Evolutionary conservation across 2,888 invertebrate genomes (phyloP), one percentile per base, ranked within the genome.

Genomic region (Autographa gamma): DNA sequence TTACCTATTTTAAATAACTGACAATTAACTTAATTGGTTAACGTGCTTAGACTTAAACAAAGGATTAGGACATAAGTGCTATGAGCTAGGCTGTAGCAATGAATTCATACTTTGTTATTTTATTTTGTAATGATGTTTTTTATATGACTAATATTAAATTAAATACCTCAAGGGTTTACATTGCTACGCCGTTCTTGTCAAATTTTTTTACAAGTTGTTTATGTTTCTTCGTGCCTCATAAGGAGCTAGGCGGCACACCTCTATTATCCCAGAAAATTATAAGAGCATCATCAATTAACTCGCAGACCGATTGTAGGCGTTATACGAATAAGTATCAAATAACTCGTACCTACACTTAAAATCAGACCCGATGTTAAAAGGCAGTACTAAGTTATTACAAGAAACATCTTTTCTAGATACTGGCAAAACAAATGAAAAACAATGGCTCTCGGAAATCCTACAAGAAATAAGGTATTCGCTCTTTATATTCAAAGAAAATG

Each of bases 401-500:
- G 19, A 25, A 56, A 56, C 19, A 5, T 56, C 19, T 19, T 25
- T 56, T 25, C 11, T 56, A 56, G 19, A 11, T 56, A 56, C 54
- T 56, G 9, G 31, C 18, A 69, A 58, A 11, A 31, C 56, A 31
- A 43, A 7, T 54, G 41, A 60, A 62, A 66, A 72, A 67, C 58
- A 79, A 63, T 58, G 41, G 25, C 18, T 59, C 60, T 66, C 19
- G 43, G 52, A 66, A 65, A 67, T 63, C 5, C 48, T 65, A 54
- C 48, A 38, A 31, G 58, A 54, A 54, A 43, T 25, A 63, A 25
- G n/a, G 48, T 54, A 58, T 31, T 41, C 54, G 63, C 31, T 64
- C n/a, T 31, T 59, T 5, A 11, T 18, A 63, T 71, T 70, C 70
- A 32, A 54, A 61, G 73, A 69, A 82, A 76, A 60, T 71, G 25